Evolutionary conservation across 2,888 invertebrate genomes (phyloP).

Genomic region (Drosophila rubida): DNA sequence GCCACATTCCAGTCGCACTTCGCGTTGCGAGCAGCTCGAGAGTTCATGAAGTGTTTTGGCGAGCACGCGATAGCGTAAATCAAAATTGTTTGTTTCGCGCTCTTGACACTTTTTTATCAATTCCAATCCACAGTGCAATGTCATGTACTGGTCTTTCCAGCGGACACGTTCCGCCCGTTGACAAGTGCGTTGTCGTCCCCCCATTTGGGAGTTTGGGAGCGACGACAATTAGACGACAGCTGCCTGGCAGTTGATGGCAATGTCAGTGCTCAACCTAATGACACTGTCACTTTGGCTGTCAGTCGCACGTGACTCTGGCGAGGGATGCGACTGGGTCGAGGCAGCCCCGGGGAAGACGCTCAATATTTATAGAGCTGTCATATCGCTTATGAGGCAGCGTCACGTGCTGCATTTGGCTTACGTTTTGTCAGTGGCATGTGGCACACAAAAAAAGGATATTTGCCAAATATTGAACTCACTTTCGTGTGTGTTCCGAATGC

Average conservation of each 20-base stretch:
- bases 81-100: background rate
- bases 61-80: background rate
- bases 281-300: constrained; percentile 72
- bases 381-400: constrained; percentile 45
- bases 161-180: constrained; percentile 64
- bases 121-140: constrained; percentile 25
- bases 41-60: background rate
- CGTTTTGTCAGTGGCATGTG: constrained; percentile 53
- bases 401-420: constrained; percentile 72
- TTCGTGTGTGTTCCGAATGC: constrained; percentile 33
- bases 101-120: background rate
- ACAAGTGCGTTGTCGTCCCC: constrained; percentile 63
- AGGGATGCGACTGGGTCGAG: too few species aligned
- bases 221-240: constrained; percentile 47
- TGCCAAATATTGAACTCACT: constrained; percentile 26
- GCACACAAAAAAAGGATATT: constrained; percentile 50
- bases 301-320: constrained; percentile 77
- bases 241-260: constrained; percentile 37
- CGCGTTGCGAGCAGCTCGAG: too few species aligned
- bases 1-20: background rate
- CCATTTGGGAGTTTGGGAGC: constrained; percentile 57
- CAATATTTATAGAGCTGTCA: constrained; percentile 66
- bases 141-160: constrained; percentile 38
- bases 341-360: too few species aligned
- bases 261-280: constrained; percentile 45